Base-by-base conservation (phyloP, 2,797 vertebrate species). In the Simalia tracyae region DNA sequence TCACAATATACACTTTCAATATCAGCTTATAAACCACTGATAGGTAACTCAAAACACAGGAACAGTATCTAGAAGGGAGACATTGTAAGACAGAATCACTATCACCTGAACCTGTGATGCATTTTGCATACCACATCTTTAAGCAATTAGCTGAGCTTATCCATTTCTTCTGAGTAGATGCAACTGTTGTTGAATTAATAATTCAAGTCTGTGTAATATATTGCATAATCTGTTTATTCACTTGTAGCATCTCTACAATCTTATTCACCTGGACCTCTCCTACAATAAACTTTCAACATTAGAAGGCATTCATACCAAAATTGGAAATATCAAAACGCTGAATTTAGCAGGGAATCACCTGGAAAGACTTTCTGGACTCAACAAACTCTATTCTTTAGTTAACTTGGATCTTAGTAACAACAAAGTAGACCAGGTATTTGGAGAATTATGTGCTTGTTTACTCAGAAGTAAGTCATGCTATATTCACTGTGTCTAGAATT, bases 271-370 rank as follows among this genome's bases (percentile, higher is more conserved):
- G 97, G 99, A 99, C 95, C 97, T 99, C 95, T 99, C 99, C 86
- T 99, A 98, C 95, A 99, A 99, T 97, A 98, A 97, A 87, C 97
- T 99, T 24, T 96, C 93, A 9, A 96, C 97, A 2, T 96, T 99
- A 91, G 98, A 99, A 97, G 98, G 98, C 0, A 98, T 98, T 95
- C 99, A 99, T 96, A 98, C 98, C 12, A 98, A 98, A 89, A 97
- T 99, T 93, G 99, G 99, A 56, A 99, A 99, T 96, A 98, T 99
- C 95, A 99, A 99, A 96, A 99, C 99, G 4, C 97, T 99, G 91
- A 99, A 98, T 94, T 97, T 99, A 96, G 98, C 99, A 0, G 99
- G 99, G 2, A 99, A 99, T 97, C 98, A 98, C 76, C 97, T 99
- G 92, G 97, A 98, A 94, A 98, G 92, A 8, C 97, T 99, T 42